A percentile compares a stretch with the other conserved stretches of the same genome.
phyloP scores from a whole-genome alignment of 2,797 vertebrate genomes.

The Glossophaga mutica region DNA sequence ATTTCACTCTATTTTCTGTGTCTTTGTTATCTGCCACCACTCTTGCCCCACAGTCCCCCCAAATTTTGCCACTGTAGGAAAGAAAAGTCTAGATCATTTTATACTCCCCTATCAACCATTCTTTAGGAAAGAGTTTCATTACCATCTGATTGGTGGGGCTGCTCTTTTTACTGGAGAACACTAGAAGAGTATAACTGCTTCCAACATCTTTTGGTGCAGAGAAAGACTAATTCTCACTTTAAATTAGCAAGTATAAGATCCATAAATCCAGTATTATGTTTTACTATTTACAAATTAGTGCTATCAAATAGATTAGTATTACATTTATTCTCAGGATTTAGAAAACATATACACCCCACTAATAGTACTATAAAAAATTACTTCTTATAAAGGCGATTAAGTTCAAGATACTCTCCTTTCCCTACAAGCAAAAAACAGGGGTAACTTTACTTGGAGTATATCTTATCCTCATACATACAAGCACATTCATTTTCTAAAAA shows the following conservation, averaged over 20 bases:
- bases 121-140: background rate
- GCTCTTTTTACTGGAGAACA: background rate
- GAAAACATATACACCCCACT: background rate
- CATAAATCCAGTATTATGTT: background rate
- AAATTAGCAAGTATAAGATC: slow-evolving; percentile 22
- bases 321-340: background rate
- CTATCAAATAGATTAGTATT: background rate
- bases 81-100: slow-evolving; percentile 25
- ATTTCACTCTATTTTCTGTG: background rate
- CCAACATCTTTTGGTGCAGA: background rate
- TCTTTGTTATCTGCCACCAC: background rate
- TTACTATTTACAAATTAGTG: slow-evolving; percentile 33
- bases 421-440: background rate
- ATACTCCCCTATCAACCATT: slow-evolving; percentile 2
- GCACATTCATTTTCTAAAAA: background rate
- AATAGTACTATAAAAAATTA: background rate
- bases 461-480: slow-evolving; percentile 5
- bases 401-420: background rate
- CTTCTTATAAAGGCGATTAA: slow-evolving; percentile 4
- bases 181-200: background rate
- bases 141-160: background rate
- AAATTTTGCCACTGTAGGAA: background rate
- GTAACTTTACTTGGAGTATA: background rate
- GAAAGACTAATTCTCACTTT: background rate
- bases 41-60: background rate